These are phyloP conservation scores for Ibycter americanus DNA, from an alignment of 2,797 vertebrate genomes.

Conservation along the genomic window DNA sequence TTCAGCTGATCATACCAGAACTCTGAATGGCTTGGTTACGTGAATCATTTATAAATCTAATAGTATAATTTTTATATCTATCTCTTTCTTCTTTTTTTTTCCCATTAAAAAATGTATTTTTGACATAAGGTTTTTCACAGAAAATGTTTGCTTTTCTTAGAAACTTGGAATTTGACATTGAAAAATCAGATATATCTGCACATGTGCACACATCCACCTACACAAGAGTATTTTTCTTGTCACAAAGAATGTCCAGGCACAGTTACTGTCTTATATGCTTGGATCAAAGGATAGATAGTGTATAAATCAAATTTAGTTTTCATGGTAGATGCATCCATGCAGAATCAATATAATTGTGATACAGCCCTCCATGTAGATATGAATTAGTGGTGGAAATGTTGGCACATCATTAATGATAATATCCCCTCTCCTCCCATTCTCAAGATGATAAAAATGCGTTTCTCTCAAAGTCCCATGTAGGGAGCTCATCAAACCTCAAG, in stretches of 20 bases:
- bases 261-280: not conserved
- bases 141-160: not conserved
- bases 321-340: not conserved
- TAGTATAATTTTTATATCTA: not conserved
- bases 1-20: not conserved
- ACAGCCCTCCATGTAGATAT: not conserved
- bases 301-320: not conserved
- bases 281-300: not conserved
- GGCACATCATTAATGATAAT: not conserved
- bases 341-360: not conserved
- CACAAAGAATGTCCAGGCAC: not conserved
- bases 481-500: conserved; percentile 6
- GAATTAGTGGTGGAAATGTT: not conserved
- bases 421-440: not conserved
- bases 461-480: not conserved
- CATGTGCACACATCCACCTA: accelerated
- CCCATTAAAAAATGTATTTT: not conserved
- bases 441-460: conserved; percentile 2
- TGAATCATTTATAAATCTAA: not conserved
- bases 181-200: not conserved
- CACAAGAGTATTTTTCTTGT: not conserved
- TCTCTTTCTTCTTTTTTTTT: not conserved
- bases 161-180: not conserved
- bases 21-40: not conserved
- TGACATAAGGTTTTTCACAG: not conserved